Base-by-base conservation (phyloP, 2,797 vertebrate genomes). In the Rhinophrynus dorsalis region DNA sequence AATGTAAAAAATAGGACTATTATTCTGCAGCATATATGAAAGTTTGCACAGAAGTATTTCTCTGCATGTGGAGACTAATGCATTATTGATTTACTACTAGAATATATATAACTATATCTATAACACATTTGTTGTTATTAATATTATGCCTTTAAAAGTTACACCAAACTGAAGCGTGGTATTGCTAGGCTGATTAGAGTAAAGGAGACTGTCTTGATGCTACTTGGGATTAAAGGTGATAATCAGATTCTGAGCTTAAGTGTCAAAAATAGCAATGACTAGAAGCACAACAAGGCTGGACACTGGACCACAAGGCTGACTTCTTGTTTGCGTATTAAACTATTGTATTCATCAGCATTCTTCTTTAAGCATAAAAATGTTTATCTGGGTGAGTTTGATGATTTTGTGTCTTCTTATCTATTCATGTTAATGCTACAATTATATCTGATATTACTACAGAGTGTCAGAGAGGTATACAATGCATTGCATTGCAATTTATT, bases 221-320 rank as follows among this genome's bases (percentile, higher is more conserved):
- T 86, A 86, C 75, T 79, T 72, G 75, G 89, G 93, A 92, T 96
- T 96, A 96, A 82, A 81, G 35, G 69, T 71, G 80, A 75, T 96
- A 95, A 97, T 92, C 92, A 87, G 89, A 94, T 92, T 91, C 84
- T 78, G 76, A 82, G 88, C 81, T 95, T 96, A 87, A 84, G 77
- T 67, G 80, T 86, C 89, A 80, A 85, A 90, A 94, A 94, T 94
- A 96, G 93, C 83, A 86, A 81, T 84, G 79, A 75, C 88, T 88
- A 90, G 88, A 89, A 91, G 84, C 88, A 81, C 92, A 92, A 83
- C 88, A 80, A 89, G 80, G 81, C 77, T 78, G 84, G 76, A 75
- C 57, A 32, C 18, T 76, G 74, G 79, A 72, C 63, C 58, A 24
- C 3, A 1, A 56, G 48, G 76, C 23, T 51, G 30, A 33, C 47